Percentiles rank a stretch among this genome's conserved stretches.
Conservation (phyloP, 2,797 vertebrate genomes). For the Monodelphis domestica region DNA sequence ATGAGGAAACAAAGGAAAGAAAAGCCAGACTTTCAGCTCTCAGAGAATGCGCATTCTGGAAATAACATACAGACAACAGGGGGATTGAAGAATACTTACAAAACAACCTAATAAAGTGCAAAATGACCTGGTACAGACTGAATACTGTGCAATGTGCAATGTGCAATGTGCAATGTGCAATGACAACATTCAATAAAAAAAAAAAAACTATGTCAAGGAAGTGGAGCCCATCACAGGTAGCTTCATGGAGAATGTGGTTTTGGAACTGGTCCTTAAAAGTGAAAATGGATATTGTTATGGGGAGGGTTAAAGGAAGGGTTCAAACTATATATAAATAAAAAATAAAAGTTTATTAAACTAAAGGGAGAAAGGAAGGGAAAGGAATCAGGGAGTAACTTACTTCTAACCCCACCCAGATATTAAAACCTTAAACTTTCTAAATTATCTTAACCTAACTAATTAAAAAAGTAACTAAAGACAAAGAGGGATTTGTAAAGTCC, state of each 20-base stretch:
- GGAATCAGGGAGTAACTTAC: too few relatives aligned
- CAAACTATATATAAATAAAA: too few relatives aligned
- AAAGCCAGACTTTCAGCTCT: background rate
- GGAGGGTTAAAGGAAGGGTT: too few relatives aligned
- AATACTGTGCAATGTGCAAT: background rate
- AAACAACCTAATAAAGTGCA: background rate
- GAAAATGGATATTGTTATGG: too few relatives aligned
- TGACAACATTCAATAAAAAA: background rate
- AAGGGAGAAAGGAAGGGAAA: too few relatives aligned
- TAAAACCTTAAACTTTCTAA: too few relatives aligned
- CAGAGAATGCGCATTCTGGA: background rate
- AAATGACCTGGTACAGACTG: background rate
- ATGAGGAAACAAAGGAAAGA: background rate
- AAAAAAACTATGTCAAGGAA: background rate
- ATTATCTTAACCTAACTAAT: too few relatives aligned
- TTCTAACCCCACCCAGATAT: too few relatives aligned
- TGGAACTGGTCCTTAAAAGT: background rate
- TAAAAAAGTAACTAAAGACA: too few relatives aligned
- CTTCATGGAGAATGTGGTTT: background rate
- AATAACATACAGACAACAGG: background rate
- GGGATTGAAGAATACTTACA: background rate
- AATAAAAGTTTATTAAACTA: too few relatives aligned
- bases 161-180: too few relatives aligned
- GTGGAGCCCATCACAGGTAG: background rate
- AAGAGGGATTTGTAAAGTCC: too few relatives aligned